A percentile compares a stretch with the other conserved stretches of the same genome.
phyloP scores from a whole-genome alignment of 2,113 vertebrate species.

The Siniperca knerii region DNA sequence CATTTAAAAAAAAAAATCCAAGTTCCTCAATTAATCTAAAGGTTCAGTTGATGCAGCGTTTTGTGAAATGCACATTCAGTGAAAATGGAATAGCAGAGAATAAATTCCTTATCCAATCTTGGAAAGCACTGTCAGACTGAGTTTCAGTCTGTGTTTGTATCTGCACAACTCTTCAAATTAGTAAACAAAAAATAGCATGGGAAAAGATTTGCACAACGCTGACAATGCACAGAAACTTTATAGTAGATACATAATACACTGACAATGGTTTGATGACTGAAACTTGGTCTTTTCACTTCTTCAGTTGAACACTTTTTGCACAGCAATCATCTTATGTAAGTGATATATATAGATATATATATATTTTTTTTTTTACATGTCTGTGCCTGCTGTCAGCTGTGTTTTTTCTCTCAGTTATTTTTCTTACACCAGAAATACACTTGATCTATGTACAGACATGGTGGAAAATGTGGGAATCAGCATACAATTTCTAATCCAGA shows the following conservation, averaged over 20 bases:
- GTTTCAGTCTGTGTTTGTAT: not conserved
- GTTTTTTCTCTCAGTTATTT: not conserved
- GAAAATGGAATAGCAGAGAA: slow-evolving; percentile 19
- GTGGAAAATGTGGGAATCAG: not conserved
- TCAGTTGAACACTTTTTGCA: not conserved
- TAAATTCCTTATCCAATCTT: not conserved
- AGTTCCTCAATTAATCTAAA: slow-evolving; percentile 14
- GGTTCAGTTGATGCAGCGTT: slow-evolving; percentile 7
- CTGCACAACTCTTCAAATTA: slow-evolving; percentile 12
- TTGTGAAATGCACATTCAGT: slow-evolving; percentile 22
- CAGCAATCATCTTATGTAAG: not conserved
- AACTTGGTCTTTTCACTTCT: not conserved
- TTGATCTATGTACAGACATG: not conserved
- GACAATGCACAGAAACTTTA: not conserved
- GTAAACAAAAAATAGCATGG: slow-evolving; percentile 9
- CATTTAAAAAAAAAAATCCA: not conserved
- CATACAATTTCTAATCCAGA: slow-evolving; percentile 18
- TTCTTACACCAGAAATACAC: not conserved
- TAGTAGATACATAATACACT: not conserved
- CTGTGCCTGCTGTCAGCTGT: not conserved
- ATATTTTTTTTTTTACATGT: not conserved
- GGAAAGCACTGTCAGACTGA: not conserved
- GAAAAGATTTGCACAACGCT: not conserved
- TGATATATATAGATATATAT: too few relatives aligned
- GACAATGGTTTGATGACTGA: not conserved